Conservation (phyloP, 1,140 invertebrate species). For the Hesperophylax magnus region DNA sequence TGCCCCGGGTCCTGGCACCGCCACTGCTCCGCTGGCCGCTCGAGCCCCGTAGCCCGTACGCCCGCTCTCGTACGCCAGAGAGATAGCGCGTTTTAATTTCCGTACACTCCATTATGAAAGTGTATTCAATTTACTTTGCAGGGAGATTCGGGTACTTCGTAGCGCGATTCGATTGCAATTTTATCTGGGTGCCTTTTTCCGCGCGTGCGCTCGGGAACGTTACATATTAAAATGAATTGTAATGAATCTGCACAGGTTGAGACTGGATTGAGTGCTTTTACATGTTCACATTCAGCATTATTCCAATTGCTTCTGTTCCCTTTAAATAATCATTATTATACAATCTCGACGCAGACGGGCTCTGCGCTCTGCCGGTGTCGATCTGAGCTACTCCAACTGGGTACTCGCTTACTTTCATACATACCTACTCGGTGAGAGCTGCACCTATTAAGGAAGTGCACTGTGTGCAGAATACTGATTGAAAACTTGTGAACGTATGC, state of each 20-base stretch:
- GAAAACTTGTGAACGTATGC: background rate
- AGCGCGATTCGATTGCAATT: slow-evolving; percentile 41
- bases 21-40: background rate
- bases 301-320: slow-evolving; percentile 51
- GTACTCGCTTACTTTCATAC: too few relatives aligned
- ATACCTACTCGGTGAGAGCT: background rate
- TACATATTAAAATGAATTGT: slow-evolving; percentile 55
- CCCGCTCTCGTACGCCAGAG: background rate
- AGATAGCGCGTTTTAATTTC: slow-evolving; percentile 55
- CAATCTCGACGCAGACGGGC: slow-evolving; percentile 26
- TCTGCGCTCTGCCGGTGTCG: background rate
- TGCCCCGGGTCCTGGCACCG: too few relatives aligned
- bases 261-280: slow-evolving; percentile 54
- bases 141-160: slow-evolving; percentile 8
- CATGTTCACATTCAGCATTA: slow-evolving; percentile 51
- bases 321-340: slow-evolving; percentile 55
- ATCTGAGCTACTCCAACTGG: too few relatives aligned
- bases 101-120: slow-evolving; percentile 48
- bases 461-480: slow-evolving; percentile 15
- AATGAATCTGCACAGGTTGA: slow-evolving; percentile 53
- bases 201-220: slow-evolving; percentile 6
- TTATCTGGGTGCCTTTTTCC: slow-evolving; percentile 31
- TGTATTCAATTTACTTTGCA: slow-evolving; percentile 50
- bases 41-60: too few relatives aligned
- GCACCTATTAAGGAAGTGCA: slow-evolving; percentile 22